Base-by-base conservation (phyloP, 2,797 vertebrate species). In the Schizopygopsis pylzovi region DNA sequence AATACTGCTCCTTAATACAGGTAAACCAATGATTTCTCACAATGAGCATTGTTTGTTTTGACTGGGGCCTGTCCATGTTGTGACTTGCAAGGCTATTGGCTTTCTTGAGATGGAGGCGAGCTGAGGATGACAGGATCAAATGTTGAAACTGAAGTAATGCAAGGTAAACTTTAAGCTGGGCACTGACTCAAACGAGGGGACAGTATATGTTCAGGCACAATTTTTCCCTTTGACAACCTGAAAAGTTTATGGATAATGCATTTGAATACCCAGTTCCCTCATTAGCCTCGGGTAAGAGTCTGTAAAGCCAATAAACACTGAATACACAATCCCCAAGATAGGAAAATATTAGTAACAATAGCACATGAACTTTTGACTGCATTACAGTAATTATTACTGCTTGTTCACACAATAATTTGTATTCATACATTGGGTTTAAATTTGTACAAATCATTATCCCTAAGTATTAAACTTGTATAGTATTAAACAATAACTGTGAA, bases 11-110 rank as follows among this genome's bases (percentile, higher is more conserved):
- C 47, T 45, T 81, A 65, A 70, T 61, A 76, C 28, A 71, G 71
- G 54, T 79, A 67, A 83, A 76, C 59, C 76, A 81, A 65, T 77
- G 71, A 85, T 81, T 73, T 77, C 52, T 79, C 73, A 71, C 56
- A 79, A 79, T 82, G 28, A 52, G 20, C n/a, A 54, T 43, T 33
- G 47, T 52, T 78, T 79, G 85, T 87, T 88, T 87, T 88, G 85
- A 88, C 85, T 87, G 47, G 9, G 20, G 10, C 45, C 7, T 80
- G 39, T 20, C 71, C 22, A 49, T 88, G 87, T 88, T 89, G 67
- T 88, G 87, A 20, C 87, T 89, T 54, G 65, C 45, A 71, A 25
- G 47, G 39, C 73, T 77, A 2, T 54, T 84, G n/a, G 28, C n/a
- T 59, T 56, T 67, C 56, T 61, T 61, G 52, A 22, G 79, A 33